A percentile compares a stretch with the other conserved stretches of the same genome.
Evolutionary conservation across 2,888 invertebrate genomes (phyloP).

Genomic region (Thecophora atra): DNA sequence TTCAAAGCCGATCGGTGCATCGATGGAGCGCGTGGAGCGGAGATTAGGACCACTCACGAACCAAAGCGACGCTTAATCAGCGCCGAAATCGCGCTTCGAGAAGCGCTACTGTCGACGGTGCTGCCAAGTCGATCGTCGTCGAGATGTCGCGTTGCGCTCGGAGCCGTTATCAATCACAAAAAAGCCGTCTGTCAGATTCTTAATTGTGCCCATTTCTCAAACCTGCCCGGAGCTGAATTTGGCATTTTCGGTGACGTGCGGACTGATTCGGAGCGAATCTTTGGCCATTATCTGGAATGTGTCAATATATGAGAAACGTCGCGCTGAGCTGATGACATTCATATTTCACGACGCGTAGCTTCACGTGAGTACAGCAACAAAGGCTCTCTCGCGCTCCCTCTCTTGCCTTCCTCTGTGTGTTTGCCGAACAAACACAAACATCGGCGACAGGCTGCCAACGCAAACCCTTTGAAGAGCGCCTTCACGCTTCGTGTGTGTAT

Average conservation of each 20-base stretch:
- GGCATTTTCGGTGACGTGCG: neutral
- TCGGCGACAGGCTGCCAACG: no score
- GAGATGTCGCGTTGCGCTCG: conserved; percentile 47
- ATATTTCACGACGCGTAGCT: no score
- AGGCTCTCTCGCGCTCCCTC: no score
- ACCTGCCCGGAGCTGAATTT: neutral
- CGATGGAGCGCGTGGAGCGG: conserved; percentile 23
- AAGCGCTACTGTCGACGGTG: conserved; percentile 19
- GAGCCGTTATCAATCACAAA: conserved; percentile 49
- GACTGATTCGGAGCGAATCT: neutral
- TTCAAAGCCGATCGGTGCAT: no score
- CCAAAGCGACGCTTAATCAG: conserved; percentile 5
- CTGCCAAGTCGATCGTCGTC: conserved; percentile 45
- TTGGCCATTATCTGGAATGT: neutral
- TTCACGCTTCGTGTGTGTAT: neutral
- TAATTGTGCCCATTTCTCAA: conserved; percentile 51
- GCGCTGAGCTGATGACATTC: no score
- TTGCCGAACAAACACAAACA: no score
- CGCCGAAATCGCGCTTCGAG: neutral
- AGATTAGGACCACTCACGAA: conserved; percentile 15
- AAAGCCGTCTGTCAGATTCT: conserved; percentile 50
- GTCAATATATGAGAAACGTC: neutral
- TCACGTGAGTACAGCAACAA: no score
- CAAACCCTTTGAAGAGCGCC: no score
- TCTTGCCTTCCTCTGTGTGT: no score